These are phyloP conservation scores for Amphimallon solstitiale DNA, from an alignment of 2,888 invertebrate species.

Conservation along the genomic window DNA sequence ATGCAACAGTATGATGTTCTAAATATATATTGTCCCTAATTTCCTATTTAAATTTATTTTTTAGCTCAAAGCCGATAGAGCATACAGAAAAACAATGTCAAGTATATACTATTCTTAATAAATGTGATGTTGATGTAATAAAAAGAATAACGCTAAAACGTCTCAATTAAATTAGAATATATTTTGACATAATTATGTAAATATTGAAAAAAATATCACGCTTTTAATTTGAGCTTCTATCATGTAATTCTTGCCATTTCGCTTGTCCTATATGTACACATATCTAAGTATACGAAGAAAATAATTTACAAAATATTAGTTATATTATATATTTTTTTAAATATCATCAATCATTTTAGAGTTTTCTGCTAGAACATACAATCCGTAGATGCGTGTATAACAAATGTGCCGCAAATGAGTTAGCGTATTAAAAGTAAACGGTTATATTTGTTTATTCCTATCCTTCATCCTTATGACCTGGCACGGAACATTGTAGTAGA, in stretches of 20 bases:
- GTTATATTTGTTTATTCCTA: slow-evolving; percentile 38
- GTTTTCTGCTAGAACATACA: slow-evolving; percentile 4
- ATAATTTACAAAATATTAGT: background rate
- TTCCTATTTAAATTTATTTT: slow-evolving; percentile 6
- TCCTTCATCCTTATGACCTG: slow-evolving; percentile 38
- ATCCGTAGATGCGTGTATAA: background rate
- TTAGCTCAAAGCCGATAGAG: slow-evolving; percentile 17
- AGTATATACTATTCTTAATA: background rate
- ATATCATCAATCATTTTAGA: slow-evolving; percentile 19
- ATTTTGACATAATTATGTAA: background rate
- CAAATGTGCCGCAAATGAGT: slow-evolving; percentile 19
- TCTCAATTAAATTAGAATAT: background rate
- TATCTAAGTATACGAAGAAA: background rate
- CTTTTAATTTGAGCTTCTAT: no score
- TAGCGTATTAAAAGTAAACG: slow-evolving; percentile 26
- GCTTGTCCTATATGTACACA: no score
- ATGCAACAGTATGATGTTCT: background rate
- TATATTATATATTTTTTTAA: background rate
- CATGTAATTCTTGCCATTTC: no score
- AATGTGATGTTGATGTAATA: background rate
- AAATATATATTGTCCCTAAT: slow-evolving; percentile 24
- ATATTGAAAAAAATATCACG: no score
- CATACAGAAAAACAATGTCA: slow-evolving; percentile 18
- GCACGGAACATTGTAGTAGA: slow-evolving; percentile 37
- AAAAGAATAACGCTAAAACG: background rate